Evolutionary conservation across 2,113 vertebrate genomes (phyloP), one percentile per base, ranked within the genome.

Genomic region (Peromyscus maniculatus): DNA sequence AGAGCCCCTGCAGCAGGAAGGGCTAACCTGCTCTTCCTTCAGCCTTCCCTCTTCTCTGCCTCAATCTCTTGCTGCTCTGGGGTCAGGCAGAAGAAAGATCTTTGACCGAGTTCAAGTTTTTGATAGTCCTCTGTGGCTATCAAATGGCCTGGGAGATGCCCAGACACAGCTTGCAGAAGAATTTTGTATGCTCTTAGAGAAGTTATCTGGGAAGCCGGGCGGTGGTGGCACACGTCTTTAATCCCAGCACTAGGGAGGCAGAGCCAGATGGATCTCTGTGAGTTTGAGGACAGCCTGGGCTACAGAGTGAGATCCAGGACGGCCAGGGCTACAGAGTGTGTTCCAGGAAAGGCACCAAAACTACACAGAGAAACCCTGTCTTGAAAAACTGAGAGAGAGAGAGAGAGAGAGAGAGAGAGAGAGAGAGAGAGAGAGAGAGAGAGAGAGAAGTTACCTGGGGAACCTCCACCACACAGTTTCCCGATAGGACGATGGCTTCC

Each of bases 1-100:
- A 0, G 21, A 52, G 62, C 5, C 28, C n/a, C 39, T 0, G 8
- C 7, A 3, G 3, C 0, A 6, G 71, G 7, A 59, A 84, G 11
- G 11, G 16, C 4, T 7, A 31, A 36, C 57, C 52, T n/a, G 5
- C 17, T 39, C 28, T 11, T 31, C 57, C 49, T 87, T 21, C 46
- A 59, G 6, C 66, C 49, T 28, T 78, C 52, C 0, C 9, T 33
- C n/a, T 19, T 24, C 13, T n/a, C 43, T 64, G 21, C 31, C 36
- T 28, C 36, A 7, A 21, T n/a, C 46, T 24, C 49, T 33, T 36
- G 19, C 28, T 78, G 31, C 22, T 72, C 43, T 33, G 11, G 2
- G 10, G 7, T 52, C 52, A 36, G 43, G 7, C 33, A 31, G 52
- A 52, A 77, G 78, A 13, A 52, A 26, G 4, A 49, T 2, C 69